Base-by-base conservation (phyloP, 2,888 invertebrate genomes). In the Hylaea fasciaria region DNA sequence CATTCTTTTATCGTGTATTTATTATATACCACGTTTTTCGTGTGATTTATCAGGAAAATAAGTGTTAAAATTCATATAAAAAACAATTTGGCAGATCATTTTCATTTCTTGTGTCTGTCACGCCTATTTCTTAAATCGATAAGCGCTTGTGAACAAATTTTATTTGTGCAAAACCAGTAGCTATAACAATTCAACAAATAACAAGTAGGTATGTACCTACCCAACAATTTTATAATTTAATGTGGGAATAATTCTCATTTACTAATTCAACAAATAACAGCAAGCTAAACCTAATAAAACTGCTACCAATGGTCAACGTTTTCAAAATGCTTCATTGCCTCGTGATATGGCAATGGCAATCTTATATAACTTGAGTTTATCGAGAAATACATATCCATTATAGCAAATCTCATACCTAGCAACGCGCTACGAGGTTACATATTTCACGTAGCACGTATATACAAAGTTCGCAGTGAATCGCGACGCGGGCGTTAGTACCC, bases 401-500 rank as follows among this genome's bases (percentile, higher is more conserved):
- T 45, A 46, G 1, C 13, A 52, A 48, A 62, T 49, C 17, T 29
- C 28, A 35, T 32, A 47, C 40, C 51, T 60, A 44, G 32, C 64
- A 64, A 56, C 48, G 51, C 56, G 56, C 50, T 57, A 40, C 68
- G 60, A 69, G 62, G 65, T 69, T 74, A 64, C 73, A 73, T 77
- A 74, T 76, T 80, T 82, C 78, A 81, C 83, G 85, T 83, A 81
- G 81, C 76, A 74, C 81, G 78, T 80, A 75, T 80, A 75, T 79
- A 81, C 74, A 76, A 81, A 87, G 85, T 87, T 86, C 73, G 80
- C 81, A 80, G 81, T 71, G 86, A 80, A 82, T 82, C 78, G 81
- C 83, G 84, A 88, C 87, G 87, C 90, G 90, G 82, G 88, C 82
- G 86, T 82, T 81, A 83, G 86, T 83, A 82, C 83, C 81, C 88